Evolutionary conservation across 2,888 invertebrate genomes (phyloP), one percentile per base, ranked within the genome.

Genomic region (Oligia fasciuncula): DNA sequence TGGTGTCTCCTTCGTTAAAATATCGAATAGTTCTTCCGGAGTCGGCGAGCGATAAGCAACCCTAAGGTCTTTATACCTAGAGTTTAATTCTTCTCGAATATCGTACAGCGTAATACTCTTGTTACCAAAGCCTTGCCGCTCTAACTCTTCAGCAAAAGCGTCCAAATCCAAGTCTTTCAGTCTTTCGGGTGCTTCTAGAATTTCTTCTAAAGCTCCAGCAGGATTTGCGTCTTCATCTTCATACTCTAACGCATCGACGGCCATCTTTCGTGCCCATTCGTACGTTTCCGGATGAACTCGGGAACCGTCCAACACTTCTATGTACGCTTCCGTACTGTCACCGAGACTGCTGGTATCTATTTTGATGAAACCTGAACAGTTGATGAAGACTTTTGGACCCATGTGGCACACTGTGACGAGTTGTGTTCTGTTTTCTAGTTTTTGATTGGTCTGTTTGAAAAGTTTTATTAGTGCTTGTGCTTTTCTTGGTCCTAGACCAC

Each of bases 221-320:
- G 99, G 99, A 95, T 99, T 99, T 0, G 98, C 98, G 88, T 99
- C 99, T 93, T 99, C 99, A 91, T 99, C 99, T 92, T 99, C 99
- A 90, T 99, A 99, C 91, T 99, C 99, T 70, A 99, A 96, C 1
- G 99, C 99, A 95, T 99, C 99, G 0, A 99, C 99, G 0, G 99
- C 99, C 99, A 99, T 99, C 96, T 99, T 99, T 65, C 99, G 97
- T 0, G 99, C 99, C 99, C 99, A 99, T 93, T 99, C 99, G 94
- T 99, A 99, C 0, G 99, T 99, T 96, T 99, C 99, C 0, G 99
- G 99, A 96, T 99, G 99, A 0, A 99, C 99, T 89, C 99, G 97
- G 0, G 99, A 99, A 0, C 99, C 99, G 93, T 99, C 99, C 75
- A 99, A 96, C 2, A 99, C 99, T 96, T 99, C 98, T 0, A 99